Base-by-base conservation (phyloP, 1,140 invertebrate species). In the Metaphire vulgaris region DNA sequence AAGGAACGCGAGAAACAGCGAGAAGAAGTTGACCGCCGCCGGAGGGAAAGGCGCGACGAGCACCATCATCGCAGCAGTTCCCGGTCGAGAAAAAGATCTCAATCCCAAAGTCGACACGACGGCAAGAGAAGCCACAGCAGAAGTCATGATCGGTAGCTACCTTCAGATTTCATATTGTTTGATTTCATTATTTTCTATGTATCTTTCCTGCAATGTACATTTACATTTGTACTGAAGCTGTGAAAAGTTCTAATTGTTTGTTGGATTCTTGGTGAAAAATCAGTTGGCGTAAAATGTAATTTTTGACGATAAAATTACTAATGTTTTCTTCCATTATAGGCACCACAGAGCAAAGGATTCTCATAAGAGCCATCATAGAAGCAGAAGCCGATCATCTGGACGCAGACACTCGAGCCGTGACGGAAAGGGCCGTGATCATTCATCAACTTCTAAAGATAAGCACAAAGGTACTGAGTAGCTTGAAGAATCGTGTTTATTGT, bases 31-130 rank as follows among this genome's bases (percentile, higher is more conserved):
- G 71, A 69, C n/a, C 69, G 70, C 30, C 65, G 75, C n/a, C 28
- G 74, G 64, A 76, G 79, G 69, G 79, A 80, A 31, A 77, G 77
- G 28, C 71, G 78, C 12, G 72, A 76, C 14, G 29, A 74, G 31
- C n/a, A 75, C n/a, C 64, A 74, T 15, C 33, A 70, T n/a, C 41
- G 74, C 26, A 70, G 75, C 2, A 76, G 77, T 69, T 70, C 75
- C 41, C 68, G 72, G 70, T 74, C 29, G 28, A 80, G 79, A 71
- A 78, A 78, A 71, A 79, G 79, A 64, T 80, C 79, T 15, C 56
- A 79, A 12, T 79, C 78, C 33, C 71, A 74, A 1, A 79, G 79
- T 15, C 16, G 56, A 69, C 78, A 77, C 21, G 71, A 69, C 72
- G 68, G 71, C 21, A 65, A 68, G 26, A 30, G 71, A 64, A 74